Evolutionary conservation across 2,797 vertebrate species (phyloP), one percentile per base, ranked within the genome.

Genomic region (Tamandua tetradactyla): DNA sequence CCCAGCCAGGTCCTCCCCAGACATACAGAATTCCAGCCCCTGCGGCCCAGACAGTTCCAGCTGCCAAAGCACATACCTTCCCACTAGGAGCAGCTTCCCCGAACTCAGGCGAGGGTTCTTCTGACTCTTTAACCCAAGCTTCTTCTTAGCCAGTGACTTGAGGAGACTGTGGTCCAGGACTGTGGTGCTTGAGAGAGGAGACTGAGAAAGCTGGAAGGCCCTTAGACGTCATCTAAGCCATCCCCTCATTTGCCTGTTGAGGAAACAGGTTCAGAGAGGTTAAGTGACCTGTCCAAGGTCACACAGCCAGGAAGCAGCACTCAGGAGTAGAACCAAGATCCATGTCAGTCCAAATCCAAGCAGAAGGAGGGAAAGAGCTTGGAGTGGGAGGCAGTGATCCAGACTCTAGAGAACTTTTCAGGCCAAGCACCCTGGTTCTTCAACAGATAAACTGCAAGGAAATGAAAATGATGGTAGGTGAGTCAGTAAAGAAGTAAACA

Each of bases 11-110:
- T 85, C 84, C 72, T 96, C 25, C 1, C 27, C 81, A 98, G 98
- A 98, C 98, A 97, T 96, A 97, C 95, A 96, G 97, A 97, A 98
- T 98, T 98, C 98, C 98, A 98, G 98, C 98, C 97, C 97, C 97
- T 94, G 87, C 84, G 95, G 97, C 93, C 97, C 98, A 98, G 98
- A 98, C 98, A 95, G 86, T 68, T 68, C 89, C 5, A 0, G 88
- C 95, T 98, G 98, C 99, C 98, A 99, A 99, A 98, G 96, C 98
- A 98, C 97, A 99, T 97, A 79, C 93, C 97, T 96, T 98, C 95
- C 96, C 96, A 89, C 96, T 92, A 96, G 52, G 79, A 97, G 95
- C 13, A 15, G 81, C 27, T 35, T 83, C 79, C 37, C 40, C 8
- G 2, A 10, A 78, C 78, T 59, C 5, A 2, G 62, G 75, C 1